Conservation (phyloP, 2,797 vertebrate species). For the Caiman crocodilus region DNA sequence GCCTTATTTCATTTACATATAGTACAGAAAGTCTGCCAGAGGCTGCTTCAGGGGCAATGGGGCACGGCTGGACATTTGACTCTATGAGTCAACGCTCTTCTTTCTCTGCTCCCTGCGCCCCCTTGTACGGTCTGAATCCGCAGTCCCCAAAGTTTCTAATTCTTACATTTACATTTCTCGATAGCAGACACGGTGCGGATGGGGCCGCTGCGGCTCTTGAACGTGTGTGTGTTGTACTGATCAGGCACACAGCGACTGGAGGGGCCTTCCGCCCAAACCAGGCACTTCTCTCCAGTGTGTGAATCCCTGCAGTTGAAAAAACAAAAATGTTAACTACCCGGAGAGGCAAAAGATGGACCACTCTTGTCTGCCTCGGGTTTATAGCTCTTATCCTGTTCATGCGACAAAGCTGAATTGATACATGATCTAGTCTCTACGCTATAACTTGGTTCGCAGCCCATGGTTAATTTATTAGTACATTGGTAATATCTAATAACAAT, state of each 20-base stretch:
- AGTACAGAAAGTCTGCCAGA: slow-evolving; percentile 23
- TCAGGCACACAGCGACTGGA: slow-evolving; percentile 74
- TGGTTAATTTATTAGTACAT: background rate
- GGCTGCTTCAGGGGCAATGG: background rate
- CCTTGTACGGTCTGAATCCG: background rate
- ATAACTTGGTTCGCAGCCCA: background rate
- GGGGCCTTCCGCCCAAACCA: slow-evolving; percentile 78
- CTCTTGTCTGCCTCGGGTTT: rapidly evolving
- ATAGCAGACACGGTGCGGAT: slow-evolving; percentile 77
- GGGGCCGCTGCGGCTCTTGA: slow-evolving; percentile 75
- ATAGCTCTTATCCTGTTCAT: background rate
- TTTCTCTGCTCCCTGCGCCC: background rate
- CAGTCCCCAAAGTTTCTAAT: slow-evolving; percentile 14
- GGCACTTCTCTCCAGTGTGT: slow-evolving; percentile 67
- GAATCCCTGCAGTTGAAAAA: slow-evolving; percentile 72
- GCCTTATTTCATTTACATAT: slow-evolving; percentile 39
- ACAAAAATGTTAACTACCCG: rapidly evolving
- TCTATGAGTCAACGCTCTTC: background rate
- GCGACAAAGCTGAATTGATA: background rate
- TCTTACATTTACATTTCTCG: slow-evolving; percentile 79
- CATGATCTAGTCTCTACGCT: background rate
- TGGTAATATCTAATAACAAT: background rate
- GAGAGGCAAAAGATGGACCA: background rate
- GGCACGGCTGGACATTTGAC: rapidly evolving
- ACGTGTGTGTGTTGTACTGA: slow-evolving; percentile 73